A percentile compares a stretch with the other conserved stretches of the same genome.
These are phyloP conservation scores for Limosa lapponica DNA, from an alignment of 2,797 vertebrate genomes.

Conservation along the genomic window DNA sequence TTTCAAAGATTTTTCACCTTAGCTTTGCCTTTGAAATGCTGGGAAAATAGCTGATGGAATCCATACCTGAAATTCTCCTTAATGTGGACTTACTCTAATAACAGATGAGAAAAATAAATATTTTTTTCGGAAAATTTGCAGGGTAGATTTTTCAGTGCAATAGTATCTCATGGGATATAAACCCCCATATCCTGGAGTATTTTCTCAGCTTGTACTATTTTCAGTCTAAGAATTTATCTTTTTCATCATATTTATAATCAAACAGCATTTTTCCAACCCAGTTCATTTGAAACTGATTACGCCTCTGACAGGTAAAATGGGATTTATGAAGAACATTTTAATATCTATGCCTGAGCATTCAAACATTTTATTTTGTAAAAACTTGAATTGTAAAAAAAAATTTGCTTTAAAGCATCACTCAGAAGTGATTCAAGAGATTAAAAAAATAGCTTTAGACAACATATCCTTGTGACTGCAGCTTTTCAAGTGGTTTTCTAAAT, in stretches of 20 bases:
- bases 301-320: not conserved
- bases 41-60: not conserved
- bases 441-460: not conserved
- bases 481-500: slow-evolving; percentile 40
- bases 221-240: not conserved
- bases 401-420: not conserved
- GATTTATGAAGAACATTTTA: not conserved
- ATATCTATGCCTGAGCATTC: not conserved
- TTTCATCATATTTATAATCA: slow-evolving; percentile 8
- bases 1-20: slow-evolving; percentile 13
- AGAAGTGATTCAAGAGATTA: not conserved
- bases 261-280: not conserved
- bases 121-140: not conserved
- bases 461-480: not conserved
- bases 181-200: not conserved
- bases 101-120: slow-evolving; percentile 1
- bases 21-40: not conserved
- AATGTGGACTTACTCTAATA: not conserved
- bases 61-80: not conserved
- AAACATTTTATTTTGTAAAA: not conserved
- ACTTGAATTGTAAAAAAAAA: not conserved
- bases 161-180: not conserved
- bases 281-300: not conserved
- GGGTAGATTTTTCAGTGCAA: not conserved
- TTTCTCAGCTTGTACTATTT: not conserved